Conservation (phyloP, 2,888 invertebrate genomes). For the Leistus spinibarbis region DNA sequence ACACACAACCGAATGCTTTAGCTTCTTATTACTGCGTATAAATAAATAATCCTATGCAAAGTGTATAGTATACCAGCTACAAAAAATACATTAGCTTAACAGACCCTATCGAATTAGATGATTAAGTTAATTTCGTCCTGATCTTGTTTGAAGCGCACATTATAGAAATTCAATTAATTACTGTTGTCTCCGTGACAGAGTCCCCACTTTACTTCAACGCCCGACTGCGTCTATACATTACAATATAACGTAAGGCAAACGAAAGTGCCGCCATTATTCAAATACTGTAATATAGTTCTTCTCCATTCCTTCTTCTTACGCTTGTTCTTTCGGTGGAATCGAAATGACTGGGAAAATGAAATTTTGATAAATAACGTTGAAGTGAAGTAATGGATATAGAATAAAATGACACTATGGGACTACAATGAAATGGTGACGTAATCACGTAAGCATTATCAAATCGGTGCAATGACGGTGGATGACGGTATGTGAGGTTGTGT, state of each 20-base stretch:
- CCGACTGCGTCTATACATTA: background rate
- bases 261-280: background rate
- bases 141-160: background rate
- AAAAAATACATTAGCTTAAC: background rate
- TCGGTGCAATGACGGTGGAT: no score
- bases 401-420: background rate
- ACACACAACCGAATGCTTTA: background rate
- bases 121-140: background rate
- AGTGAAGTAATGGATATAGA: background rate
- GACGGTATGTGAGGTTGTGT: no score
- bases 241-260: background rate
- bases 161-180: background rate
- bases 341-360: no score
- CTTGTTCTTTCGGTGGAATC: no score
- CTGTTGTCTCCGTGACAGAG: background rate
- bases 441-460: no score
- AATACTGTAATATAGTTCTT: background rate
- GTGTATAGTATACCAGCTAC: no score
- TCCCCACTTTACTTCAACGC: background rate
- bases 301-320: background rate
- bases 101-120: background rate
- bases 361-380: no score
- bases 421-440: background rate
- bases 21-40: background rate
- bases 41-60: no score